These are phyloP conservation scores for Diarsia brunnea DNA, from an alignment of 2,888 invertebrate genomes.

Conservation along the genomic window DNA sequence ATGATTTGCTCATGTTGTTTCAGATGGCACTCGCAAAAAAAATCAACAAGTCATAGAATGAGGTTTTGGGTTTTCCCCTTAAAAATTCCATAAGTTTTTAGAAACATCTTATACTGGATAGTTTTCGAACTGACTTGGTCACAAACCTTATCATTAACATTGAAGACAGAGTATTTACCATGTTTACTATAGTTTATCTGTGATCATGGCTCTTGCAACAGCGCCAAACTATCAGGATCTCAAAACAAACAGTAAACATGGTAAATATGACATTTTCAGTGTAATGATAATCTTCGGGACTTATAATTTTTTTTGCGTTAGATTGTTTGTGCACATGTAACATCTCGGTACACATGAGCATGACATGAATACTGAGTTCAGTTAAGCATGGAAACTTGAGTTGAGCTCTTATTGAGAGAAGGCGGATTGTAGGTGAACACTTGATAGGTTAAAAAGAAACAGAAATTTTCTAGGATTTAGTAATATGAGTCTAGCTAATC, in stretches of 20 bases:
- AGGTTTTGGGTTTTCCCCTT: background rate
- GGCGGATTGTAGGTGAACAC: background rate
- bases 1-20: background rate
- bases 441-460: background rate
- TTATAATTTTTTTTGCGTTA: background rate
- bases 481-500: background rate
- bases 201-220: too few relatives aligned
- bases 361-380: background rate
- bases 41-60: background rate
- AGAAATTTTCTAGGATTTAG: background rate
- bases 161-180: too few relatives aligned
- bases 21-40: background rate
- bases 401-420: background rate
- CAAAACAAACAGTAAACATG: too few relatives aligned
- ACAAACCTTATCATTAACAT: too few relatives aligned
- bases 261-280: too few relatives aligned
- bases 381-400: background rate
- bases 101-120: background rate
- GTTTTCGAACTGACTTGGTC: too few relatives aligned
- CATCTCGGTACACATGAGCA: background rate
- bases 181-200: too few relatives aligned
- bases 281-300: too few relatives aligned
- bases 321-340: background rate
- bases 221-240: too few relatives aligned
- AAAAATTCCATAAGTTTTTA: background rate